Evolutionary conservation across 2,888 invertebrate species (phyloP).

Genomic region (Lasioglossum figueresi): DNA sequence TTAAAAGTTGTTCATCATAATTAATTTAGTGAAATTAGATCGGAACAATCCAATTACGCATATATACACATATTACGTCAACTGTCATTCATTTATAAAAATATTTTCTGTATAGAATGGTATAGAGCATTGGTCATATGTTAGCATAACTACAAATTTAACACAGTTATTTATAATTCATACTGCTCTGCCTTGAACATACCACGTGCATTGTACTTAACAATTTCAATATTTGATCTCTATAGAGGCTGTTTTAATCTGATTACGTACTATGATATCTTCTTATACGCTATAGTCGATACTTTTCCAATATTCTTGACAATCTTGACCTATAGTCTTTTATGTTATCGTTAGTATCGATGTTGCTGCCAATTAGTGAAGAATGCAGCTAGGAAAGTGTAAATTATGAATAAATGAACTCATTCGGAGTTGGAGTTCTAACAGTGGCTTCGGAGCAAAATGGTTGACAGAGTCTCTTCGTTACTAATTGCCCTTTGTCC

Average conservation of each 20-base stretch:
- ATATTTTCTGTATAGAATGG: background rate
- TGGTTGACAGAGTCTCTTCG: no score
- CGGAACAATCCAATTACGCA: background rate
- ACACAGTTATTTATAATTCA: background rate
- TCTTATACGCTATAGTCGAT: background rate
- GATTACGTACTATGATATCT: conserved; percentile 11
- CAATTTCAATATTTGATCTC: background rate
- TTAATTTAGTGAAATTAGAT: background rate
- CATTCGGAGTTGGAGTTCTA: background rate
- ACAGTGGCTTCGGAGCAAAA: background rate
- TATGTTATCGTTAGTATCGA: background rate
- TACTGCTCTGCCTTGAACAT: background rate
- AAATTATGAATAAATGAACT: background rate
- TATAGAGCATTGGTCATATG: background rate
- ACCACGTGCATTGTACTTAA: background rate
- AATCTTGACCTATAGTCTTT: background rate
- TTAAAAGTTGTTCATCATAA: background rate
- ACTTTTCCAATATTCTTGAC: background rate
- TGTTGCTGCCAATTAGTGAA: background rate
- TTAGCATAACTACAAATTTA: background rate
- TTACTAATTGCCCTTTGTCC: background rate
- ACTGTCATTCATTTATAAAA: conserved; percentile 8
- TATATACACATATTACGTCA: background rate
- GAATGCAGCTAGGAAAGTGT: background rate
- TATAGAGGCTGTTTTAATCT: background rate